Evolutionary conservation across 2,888 invertebrate genomes (phyloP).

Genomic region (Drosophila percnosoma): DNA sequence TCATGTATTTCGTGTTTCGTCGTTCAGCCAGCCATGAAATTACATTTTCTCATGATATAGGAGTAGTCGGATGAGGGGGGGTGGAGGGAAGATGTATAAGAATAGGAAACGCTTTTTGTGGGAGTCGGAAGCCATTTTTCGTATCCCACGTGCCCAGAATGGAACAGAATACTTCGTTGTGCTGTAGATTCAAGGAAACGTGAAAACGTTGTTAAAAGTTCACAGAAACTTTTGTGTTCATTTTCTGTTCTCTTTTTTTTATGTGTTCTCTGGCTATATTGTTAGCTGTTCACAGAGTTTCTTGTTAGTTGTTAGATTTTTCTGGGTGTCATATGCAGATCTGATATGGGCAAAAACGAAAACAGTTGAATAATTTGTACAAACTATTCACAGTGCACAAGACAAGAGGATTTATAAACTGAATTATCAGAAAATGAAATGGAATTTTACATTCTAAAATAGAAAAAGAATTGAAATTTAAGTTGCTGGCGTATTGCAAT

Average conservation of each 20-base stretch:
- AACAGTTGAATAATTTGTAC: background rate
- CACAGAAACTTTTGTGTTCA: conserved; percentile 56
- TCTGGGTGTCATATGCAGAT: conserved; percentile 15
- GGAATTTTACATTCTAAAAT: background rate
- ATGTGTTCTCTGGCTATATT: conserved; percentile 37
- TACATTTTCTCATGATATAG: conserved; percentile 76
- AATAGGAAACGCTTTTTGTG: conserved; percentile 4
- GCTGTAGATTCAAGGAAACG: conserved; percentile 68
- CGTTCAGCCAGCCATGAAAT: conserved; percentile 85
- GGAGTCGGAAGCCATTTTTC: conserved; percentile 46
- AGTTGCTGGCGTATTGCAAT: background rate
- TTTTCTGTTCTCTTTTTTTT: conserved; percentile 5
- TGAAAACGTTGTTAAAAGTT: conserved; percentile 73
- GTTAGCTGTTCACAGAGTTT: conserved; percentile 29
- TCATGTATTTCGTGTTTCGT: conserved; percentile 64
- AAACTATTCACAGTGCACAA: background rate
- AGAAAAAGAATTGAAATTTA: background rate
- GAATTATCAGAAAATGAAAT: background rate
- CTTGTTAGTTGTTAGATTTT: conserved; percentile 39
- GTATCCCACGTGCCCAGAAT: conserved; percentile 22
- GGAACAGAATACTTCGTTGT: conserved; percentile 11
- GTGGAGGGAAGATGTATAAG: background rate
- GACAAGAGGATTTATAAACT: background rate
- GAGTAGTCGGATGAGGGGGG: background rate
- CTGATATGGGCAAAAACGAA: background rate